Base-by-base conservation (phyloP, 1,140 invertebrate species). In the Drosophila punjabiensis region DNA sequence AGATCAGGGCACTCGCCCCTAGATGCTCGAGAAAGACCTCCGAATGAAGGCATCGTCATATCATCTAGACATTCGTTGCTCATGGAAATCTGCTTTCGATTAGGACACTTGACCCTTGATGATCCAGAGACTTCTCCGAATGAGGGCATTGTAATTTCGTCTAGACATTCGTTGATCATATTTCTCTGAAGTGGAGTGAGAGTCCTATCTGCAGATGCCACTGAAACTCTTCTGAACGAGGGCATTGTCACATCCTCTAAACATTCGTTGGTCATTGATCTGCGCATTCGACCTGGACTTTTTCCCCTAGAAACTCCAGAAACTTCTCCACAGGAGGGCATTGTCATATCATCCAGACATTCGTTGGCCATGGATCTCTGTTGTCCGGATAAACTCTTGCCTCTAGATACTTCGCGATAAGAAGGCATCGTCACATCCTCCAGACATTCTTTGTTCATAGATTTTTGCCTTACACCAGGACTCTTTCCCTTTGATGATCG, bases 31-130 rank as follows among this genome's bases (percentile, higher is more conserved):
- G 32, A 43, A 0, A 37, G 24, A 5, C 20, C 35, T 3, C 28
- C 47, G n/a, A 71, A 58, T 0, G 61, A 37, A 0, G 80, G 80
- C 24, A 60, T 77, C 18, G 45, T 65, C 11, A 71, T 52, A 9
- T 85, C 68, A 0, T 59, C 55, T 10, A 85, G 14, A 13, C 45
- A 67, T 28, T 81, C 82, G n/a, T 48, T 55, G 9, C 39, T 28
- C 33, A 37, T 62, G 0, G 39, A 43, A 6, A 3, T n/a, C n/a
- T 63, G 61, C 11, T 13, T 20, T 8, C 16, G 53, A n/a, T 32
- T 5, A 11, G 43, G 18, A 20, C 32, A 14, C 5, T n/a, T 37
- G n/a, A 9, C 30, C 18, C 4, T 62, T 0, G 18, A 43, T 30
- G 10, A 20, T 16, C 3, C 47, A 16, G 3, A 48, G 24, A 33